Base-by-base conservation (phyloP, 1,140 invertebrate genomes). In the Papilio glaucus region DNA sequence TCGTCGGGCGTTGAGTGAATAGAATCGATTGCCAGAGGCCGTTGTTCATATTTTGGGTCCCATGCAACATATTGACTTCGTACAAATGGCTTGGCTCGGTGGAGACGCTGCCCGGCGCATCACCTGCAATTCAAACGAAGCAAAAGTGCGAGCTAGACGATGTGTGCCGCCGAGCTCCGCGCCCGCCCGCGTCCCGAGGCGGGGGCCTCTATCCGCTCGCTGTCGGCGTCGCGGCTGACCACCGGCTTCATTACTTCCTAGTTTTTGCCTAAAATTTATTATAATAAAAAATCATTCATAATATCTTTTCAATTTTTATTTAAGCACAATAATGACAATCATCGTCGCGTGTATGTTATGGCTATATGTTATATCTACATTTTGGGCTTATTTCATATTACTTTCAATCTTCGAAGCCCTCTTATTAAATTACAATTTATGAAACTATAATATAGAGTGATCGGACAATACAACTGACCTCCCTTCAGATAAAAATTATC, bases 321-420 rank as follows among this genome's bases (percentile, higher is more conserved):
- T 72, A 90, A 92, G 87, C 88, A 90, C 83, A 88, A 88, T 83
- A 85, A 87, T 88, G 86, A 89, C 87, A 90, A 87, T 88, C 78
- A 85, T 87, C 78, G 75, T 84, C 83, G 86, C 87, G 90, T 88
- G 86, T n/a, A n/a, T 84, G 89, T 79, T 83, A 83, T 73, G 83
- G 80, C 79, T 83, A 6, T 33, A 6, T 33, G 6, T 33, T 33
- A 57, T 86, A 91, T 85, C 81, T 89, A 89, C 80, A 85, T 72
- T 80, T 76, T 78, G 74, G 80, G 77, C 80, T 82, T 78, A 76
- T n/a, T 77, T 15, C 26, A 68, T 42, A 74, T 69, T 74, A 72
- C 77, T 72, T 73, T 76, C 41, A 71, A 41, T 71, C 37, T 21
- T 41, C 42, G 63, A 81, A 74, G 65, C 78, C 77, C 77, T 71